These are phyloP conservation scores for Adineta ricciae DNA, from an alignment of 2,888 invertebrate species.

Conservation along the genomic window DNA sequence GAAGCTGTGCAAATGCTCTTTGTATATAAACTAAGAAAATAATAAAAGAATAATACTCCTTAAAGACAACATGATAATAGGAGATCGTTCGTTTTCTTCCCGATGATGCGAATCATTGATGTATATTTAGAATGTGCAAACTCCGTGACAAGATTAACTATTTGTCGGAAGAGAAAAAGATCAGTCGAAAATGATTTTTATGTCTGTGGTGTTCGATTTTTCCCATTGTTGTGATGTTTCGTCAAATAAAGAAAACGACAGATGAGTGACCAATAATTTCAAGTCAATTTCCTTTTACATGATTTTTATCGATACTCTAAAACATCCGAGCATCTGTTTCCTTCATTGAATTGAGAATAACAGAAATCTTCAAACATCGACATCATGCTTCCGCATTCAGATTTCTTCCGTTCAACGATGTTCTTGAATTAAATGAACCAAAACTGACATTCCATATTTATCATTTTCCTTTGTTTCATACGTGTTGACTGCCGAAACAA, in stretches of 20 bases:
- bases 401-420: too few species aligned
- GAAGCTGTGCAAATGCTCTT: constrained; percentile 12
- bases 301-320: too few species aligned
- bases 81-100: neutral
- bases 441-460: too few species aligned
- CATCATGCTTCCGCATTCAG: too few species aligned
- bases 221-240: neutral
- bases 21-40: constrained; percentile 17
- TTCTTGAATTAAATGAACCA: too few species aligned
- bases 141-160: neutral
- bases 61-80: neutral
- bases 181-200: neutral
- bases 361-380: too few species aligned
- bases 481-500: too few species aligned
- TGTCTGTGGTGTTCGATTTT: neutral
- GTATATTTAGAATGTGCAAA: neutral
- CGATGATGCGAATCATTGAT: neutral
- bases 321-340: too few species aligned
- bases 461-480: too few species aligned
- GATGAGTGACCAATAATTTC: neutral
- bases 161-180: neutral
- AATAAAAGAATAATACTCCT: neutral
- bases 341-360: too few species aligned
- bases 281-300: too few species aligned
- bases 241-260: neutral